Evolutionary conservation across 2,113 vertebrate genomes (phyloP).

Genomic region (Zeus faber): DNA sequence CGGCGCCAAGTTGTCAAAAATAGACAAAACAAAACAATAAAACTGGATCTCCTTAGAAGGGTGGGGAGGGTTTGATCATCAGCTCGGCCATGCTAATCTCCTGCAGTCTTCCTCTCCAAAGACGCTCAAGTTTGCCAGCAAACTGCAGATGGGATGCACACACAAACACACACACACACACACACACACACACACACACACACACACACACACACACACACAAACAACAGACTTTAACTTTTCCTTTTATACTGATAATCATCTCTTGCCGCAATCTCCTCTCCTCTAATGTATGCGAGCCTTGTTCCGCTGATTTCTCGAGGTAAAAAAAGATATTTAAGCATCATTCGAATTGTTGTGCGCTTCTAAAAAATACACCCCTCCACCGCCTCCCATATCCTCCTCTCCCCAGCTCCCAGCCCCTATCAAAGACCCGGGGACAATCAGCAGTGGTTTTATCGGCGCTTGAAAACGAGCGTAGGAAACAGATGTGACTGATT

Average conservation of each 20-base stretch:
- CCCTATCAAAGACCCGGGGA: conserved; percentile 58
- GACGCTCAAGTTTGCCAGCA: conserved; percentile 17
- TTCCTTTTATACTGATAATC: conserved; percentile 42
- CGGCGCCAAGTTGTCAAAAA: too few relatives aligned
- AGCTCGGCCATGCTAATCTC: background rate
- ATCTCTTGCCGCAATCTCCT: conserved; percentile 41
- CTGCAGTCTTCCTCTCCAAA: conserved; percentile 3
- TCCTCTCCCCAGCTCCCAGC: background rate
- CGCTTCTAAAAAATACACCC: background rate
- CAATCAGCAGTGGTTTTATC: conserved; percentile 66
- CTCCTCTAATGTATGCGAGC: conserved; percentile 33
- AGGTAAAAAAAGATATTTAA: conserved; percentile 42
- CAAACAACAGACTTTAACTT: conserved; percentile 17
- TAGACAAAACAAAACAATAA: conserved; percentile 5
- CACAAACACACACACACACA: background rate
- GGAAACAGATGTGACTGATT: conserved; percentile 73
- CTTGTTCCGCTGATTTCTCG: conserved; percentile 32
- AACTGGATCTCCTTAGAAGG: background rate
- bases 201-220: background rate
- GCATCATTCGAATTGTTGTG: conserved; percentile 26
- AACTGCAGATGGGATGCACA: conserved; percentile 11
- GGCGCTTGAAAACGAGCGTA: conserved; percentile 50
- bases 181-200: background rate
- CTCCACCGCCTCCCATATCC: background rate
- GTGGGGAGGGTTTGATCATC: conserved; percentile 24